phyloP scores from a whole-genome alignment of 2,113 vertebrate species.

The Condylura cristata region DNA sequence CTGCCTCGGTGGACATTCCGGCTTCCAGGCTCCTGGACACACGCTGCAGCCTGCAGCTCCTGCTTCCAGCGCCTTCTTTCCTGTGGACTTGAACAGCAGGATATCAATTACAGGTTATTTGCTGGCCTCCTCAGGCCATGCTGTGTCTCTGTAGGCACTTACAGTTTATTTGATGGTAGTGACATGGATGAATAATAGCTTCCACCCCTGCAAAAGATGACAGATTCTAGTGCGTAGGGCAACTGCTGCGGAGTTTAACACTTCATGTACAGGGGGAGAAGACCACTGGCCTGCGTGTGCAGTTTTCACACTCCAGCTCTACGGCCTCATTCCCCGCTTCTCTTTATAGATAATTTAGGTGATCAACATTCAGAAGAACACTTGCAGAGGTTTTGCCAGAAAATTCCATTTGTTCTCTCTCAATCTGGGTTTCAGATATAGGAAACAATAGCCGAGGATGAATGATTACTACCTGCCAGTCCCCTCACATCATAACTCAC shows the following conservation, averaged over 20 bases:
- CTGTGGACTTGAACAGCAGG: neutral
- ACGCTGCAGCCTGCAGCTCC: neutral
- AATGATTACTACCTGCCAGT: neutral
- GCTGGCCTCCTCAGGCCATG: neutral
- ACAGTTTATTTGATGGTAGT: slow-evolving; percentile 50
- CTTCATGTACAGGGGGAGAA: neutral
- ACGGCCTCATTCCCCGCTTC: neutral
- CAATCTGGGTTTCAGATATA: neutral
- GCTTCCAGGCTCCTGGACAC: neutral
- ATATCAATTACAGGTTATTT: slow-evolving; percentile 19
- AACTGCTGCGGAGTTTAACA: slow-evolving; percentile 34
- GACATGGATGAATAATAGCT: slow-evolving; percentile 43
- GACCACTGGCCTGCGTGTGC: neutral
- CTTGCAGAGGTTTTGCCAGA: neutral
- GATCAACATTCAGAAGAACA: neutral
- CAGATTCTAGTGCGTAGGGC: neutral
- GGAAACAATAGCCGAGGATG: neutral
- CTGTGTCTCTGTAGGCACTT: slow-evolving; percentile 12
- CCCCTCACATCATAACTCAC: neutral
- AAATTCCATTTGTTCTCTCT: neutral
- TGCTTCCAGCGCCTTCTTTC: rapidly evolving
- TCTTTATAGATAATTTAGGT: neutral
- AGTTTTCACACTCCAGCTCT: neutral
- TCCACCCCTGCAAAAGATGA: slow-evolving; percentile 7
- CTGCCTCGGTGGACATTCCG: neutral